Evolutionary conservation across 2,113 vertebrate genomes (phyloP), one percentile per base, ranked within the genome.

Genomic region (Rhea americana): DNA sequence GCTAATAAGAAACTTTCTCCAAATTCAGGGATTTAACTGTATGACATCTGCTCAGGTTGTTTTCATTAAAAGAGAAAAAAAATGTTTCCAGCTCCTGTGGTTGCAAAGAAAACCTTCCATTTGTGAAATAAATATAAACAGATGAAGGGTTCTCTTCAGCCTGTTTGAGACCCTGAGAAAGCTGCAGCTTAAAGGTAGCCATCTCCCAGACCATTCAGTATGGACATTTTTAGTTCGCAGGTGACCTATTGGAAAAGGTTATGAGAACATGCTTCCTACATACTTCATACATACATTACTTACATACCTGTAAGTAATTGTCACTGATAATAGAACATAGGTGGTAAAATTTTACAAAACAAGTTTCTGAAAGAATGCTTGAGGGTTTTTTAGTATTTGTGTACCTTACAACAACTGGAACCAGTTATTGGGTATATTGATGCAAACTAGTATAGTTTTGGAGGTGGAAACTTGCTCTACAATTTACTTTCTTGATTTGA

Each of bases 81-180:
- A 37, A 50, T 1, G 24, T 71, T 88, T 84, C 48, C 41, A 92
- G 53, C 24, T 66, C 22, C 22, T 66, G 5, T 58, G 21, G 94
- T 93, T 93, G 83, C 53, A 87, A 71, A 93, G 77, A 58, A 95
- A 89, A 87, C 51, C 26, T 77, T 91, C 71, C 63, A 43, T 85
- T 59, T 63, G 67, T 76, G 50, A 68, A 80, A 61, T 79, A 79
- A 92, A 74, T 87, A 45, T 87, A 89, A 93, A 58, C 41, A 82
- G 75, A 76, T 77, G 30, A 74, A 85, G 55, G 20, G 81, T 81
- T 90, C 35, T 26, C 83, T 93, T 88, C 3, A 12, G 59, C 21
- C 35, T 45, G 9, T 21, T 41, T 78, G 74, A 86, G 71, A 28
- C 30, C 74, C 20, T 37, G 51, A 68, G 78, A 53, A 80, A 37